Conservation (phyloP, 2,113 vertebrate species). For the Crotophaga sulcirostris region DNA sequence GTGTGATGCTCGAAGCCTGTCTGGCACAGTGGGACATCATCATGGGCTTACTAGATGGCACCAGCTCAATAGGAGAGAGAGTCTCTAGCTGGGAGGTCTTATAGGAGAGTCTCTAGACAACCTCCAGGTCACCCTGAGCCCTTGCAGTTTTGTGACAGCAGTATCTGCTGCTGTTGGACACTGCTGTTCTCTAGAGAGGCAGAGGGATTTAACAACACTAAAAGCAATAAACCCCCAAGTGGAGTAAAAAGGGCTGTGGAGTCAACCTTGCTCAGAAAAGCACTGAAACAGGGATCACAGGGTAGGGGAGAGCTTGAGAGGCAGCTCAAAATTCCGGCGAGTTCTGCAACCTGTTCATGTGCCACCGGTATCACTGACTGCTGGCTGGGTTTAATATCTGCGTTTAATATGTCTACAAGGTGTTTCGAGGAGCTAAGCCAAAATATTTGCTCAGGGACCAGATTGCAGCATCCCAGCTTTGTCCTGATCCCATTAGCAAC, state of each 20-base stretch:
- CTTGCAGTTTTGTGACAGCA: not conserved
- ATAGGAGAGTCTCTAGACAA: not conserved
- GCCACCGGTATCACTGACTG: rapidly evolving
- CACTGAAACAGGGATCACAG: not conserved
- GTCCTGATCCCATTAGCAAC: not conserved
- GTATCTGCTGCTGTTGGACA: not conserved
- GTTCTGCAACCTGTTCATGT: not conserved
- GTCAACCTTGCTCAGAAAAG: not conserved
- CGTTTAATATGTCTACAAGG: not conserved
- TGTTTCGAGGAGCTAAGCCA: not conserved
- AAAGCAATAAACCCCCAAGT: not conserved
- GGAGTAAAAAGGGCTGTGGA: not conserved
- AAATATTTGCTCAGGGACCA: not conserved
- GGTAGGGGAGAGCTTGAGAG: not conserved
- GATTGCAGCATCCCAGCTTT: not conserved
- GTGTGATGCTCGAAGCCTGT: rapidly evolving
- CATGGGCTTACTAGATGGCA: not conserved
- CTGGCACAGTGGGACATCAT: rapidly evolving
- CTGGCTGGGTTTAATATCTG: rapidly evolving
- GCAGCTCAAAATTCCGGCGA: rapidly evolving
- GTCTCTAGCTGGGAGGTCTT: not conserved
- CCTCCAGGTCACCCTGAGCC: not conserved
- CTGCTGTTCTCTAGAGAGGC: not conserved
- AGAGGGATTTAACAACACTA: not conserved
- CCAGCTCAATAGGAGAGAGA: not conserved